Evolutionary conservation across 2,113 vertebrate species (phyloP).

Genomic region (Macrotis lagotis): DNA sequence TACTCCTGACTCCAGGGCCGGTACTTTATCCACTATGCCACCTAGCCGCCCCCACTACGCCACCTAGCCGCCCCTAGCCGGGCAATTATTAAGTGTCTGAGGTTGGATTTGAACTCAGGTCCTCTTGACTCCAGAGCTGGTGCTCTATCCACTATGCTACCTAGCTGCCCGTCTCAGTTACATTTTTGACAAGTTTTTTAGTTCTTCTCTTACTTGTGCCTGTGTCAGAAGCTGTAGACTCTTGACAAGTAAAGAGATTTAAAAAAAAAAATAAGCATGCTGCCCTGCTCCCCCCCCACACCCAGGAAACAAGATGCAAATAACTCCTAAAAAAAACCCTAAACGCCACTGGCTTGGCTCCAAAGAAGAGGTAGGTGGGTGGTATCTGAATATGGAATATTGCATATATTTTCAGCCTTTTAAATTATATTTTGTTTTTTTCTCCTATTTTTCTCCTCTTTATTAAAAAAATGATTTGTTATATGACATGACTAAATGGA

Average conservation of each 20-base stretch:
- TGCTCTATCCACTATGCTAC: no score
- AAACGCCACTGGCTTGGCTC: not conserved
- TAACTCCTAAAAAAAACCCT: not conserved
- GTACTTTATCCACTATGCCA: no score
- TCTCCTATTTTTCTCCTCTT: not conserved
- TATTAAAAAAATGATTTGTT: not conserved
- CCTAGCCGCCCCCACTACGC: no score
- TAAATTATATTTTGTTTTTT: not conserved
- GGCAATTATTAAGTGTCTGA: no score
- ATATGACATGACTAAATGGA: not conserved
- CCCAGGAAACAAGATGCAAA: not conserved
- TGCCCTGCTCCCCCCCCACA: no score
- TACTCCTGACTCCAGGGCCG: no score
- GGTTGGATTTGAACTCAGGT: no score
- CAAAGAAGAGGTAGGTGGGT: not conserved
- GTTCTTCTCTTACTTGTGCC: not conserved
- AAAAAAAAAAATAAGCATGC: not conserved
- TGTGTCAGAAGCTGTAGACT: not conserved
- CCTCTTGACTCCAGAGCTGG: no score
- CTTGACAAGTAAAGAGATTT: not conserved
- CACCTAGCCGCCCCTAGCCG: no score
- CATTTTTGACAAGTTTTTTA: not conserved
- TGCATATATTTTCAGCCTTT: not conserved
- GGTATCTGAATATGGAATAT: not conserved
- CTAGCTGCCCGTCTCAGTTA: no score